phyloP scores from a whole-genome alignment of 1,140 invertebrate species.

The Camponotus vicinus region DNA sequence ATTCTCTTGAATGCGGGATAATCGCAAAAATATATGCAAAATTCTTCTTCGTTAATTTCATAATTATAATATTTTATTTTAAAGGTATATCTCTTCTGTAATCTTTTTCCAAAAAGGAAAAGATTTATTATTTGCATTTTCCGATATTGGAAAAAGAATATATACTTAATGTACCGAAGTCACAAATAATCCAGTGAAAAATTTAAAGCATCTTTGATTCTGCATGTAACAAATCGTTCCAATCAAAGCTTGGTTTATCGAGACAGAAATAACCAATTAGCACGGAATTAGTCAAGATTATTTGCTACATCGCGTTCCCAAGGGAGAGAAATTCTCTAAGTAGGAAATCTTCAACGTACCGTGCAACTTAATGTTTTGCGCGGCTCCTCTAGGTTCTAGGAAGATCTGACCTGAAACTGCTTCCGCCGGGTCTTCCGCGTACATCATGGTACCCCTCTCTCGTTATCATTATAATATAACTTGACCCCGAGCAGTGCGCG shows the following conservation, averaged over 20 bases:
- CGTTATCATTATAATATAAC: conserved; percentile 50
- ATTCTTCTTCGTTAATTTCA: background rate
- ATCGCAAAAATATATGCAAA: conserved; percentile 2
- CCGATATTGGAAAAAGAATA: background rate
- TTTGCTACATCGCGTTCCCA: background rate
- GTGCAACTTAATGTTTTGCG: conserved; percentile 57
- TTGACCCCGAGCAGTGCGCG: conserved; percentile 2
- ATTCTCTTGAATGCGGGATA: background rate
- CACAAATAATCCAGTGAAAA: background rate
- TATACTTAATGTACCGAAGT: background rate
- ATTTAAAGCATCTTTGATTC: background rate
- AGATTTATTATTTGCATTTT: too few relatives aligned
- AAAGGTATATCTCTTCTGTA: background rate
- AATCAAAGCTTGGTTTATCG: background rate
- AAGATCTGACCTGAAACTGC: conserved; percentile 42
- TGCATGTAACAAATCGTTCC: background rate
- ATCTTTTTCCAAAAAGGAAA: background rate
- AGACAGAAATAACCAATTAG: conserved; percentile 24
- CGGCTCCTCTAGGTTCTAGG: conserved; percentile 8
- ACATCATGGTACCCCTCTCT: background rate
- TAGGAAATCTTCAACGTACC: conserved; percentile 36
- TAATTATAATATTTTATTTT: background rate
- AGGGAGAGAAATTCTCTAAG: conserved; percentile 4
- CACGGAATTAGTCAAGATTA: conserved; percentile 28
- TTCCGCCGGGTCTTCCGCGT: conserved; percentile 34